Base-by-base conservation (phyloP, 2,113 vertebrate genomes). In the Platycercus adscitus region DNA sequence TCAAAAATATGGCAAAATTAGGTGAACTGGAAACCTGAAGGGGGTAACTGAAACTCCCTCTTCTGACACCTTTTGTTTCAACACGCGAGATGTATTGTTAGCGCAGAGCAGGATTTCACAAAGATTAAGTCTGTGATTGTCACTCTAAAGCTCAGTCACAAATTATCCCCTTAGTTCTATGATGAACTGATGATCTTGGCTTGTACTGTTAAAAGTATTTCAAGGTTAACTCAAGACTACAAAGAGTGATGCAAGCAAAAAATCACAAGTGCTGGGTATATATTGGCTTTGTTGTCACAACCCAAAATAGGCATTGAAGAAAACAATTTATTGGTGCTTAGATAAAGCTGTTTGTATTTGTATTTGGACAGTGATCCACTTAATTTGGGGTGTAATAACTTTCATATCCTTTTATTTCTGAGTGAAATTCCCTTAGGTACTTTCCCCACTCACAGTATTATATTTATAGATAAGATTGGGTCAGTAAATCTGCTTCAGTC, bases 21-120 rank as follows among this genome's bases (percentile, higher is more conserved):
- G 93, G 90, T 86, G 82, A 97, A 94, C 6, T 28, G 25, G 94
- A 96, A 97, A 91, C 37, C 93, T 58, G 70, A 87, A 78, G 81
- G 95, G 83, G 63, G 55, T 69, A 96, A 90, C 92, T 76, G 94
- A 95, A 93, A 92, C 78, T 84, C 44, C 79, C 14, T 78, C 44
- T 88, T 64, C 3, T 86, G 94, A 69, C 77, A 17, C 77, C n/a
- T 50, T 39, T 7, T 55, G 85, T 69, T 46, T 20, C 81, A 31
- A 10, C 44, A 0, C 4, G 50, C 66, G 87, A 91, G 85, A 46
- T 58, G 29, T 1, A 3, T 56, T 84, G 83, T 41, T 46, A 13
- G n/a, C 65, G 75, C 78, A 76, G 35, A 69, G 64, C 2, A 46
- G 3, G 18, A 88, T 92, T 95, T 76, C 84, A 35, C 47, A 58